A percentile compares a stretch with the other conserved stretches of the same genome.
phyloP scores from a whole-genome alignment of 2,797 vertebrate species.

The Mus minutoides region DNA sequence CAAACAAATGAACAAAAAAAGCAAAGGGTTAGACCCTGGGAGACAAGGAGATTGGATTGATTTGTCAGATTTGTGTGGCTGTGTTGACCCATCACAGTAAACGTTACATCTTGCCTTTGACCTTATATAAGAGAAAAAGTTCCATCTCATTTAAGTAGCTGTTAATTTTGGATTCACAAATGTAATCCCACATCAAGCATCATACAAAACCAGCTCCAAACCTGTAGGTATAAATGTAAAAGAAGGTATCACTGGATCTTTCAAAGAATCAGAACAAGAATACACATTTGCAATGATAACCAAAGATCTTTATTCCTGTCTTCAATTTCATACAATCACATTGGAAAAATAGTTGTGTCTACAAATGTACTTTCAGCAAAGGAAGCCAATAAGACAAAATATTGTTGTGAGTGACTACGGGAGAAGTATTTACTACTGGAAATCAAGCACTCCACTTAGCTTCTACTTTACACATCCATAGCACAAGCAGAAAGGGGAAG shows the following conservation, averaged over 20 bases:
- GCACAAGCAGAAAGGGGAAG: background rate
- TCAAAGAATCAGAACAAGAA: conserved; percentile 75
- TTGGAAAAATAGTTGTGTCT: conserved; percentile 87
- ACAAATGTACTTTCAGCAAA: conserved; percentile 78
- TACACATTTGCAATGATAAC: conserved; percentile 84
- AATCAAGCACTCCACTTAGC: conserved; percentile 29
- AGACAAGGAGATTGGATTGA: background rate
- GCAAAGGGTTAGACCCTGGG: background rate
- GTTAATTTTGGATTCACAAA: background rate
- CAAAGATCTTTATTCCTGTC: conserved; percentile 89
- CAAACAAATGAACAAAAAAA: background rate
- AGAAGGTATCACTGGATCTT: background rate
- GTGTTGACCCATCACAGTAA: background rate
- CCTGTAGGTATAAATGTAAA: background rate
- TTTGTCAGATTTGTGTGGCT: background rate
- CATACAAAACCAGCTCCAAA: background rate
- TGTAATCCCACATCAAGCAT: background rate
- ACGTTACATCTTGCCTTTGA: background rate
- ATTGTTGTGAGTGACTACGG: conserved; percentile 61
- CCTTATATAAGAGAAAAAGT: background rate
- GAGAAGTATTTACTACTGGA: conserved; percentile 36
- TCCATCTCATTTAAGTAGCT: background rate
- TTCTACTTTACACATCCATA: background rate
- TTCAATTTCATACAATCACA: conserved; percentile 86
- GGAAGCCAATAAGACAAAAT: conserved; percentile 80